Evolutionary conservation across 2,797 vertebrate species (phyloP), one percentile per base, ranked within the genome.

Genomic region (Xenopus petersii): DNA sequence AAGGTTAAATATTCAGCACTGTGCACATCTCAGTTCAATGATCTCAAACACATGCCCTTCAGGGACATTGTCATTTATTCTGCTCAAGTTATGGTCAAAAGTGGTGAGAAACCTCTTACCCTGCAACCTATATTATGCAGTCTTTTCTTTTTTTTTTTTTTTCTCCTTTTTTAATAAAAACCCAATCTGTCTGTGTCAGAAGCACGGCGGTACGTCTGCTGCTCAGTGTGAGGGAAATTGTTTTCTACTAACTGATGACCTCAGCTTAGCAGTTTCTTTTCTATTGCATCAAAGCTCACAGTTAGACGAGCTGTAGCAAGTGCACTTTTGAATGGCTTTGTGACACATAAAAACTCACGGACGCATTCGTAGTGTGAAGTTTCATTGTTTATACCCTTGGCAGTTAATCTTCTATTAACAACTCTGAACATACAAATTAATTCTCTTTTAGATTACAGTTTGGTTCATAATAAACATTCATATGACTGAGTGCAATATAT

Each of bases 241-340:
- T 90, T 92, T 92, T 91, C 87, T 85, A 75, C 84, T 89, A 90
- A 87, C 87, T 89, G 88, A 92, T 91, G 86, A 91, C 88, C 87
- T 91, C 87, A 88, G 87, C 81, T 84, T 89, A 90, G 87, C 86
- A 84, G 87, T 88, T 91, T 88, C 85, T 87, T 92, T 90, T 84
- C 79, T 67, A 85, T 82, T 83, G 84, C 79, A 92, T 91, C 88
- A 89, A 87, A 91, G 85, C 86, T 90, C 89, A 87, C 87, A 91
- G 88, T 83, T 75, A 90, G 89, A 84, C 81, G 84, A 84, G 84
- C 82, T 86, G 85, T 82, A 87, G 85, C 84, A 87, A 88, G 84
- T 86, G 85, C 80, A 85, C 85, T 90, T 90, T 84, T 82, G 85
- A 88, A 84, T 88, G 85, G 81, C 86, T 88, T 90, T 88, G 86